phyloP scores from a whole-genome alignment of 1,140 invertebrate species.

The Homalodisca vitripennis region DNA sequence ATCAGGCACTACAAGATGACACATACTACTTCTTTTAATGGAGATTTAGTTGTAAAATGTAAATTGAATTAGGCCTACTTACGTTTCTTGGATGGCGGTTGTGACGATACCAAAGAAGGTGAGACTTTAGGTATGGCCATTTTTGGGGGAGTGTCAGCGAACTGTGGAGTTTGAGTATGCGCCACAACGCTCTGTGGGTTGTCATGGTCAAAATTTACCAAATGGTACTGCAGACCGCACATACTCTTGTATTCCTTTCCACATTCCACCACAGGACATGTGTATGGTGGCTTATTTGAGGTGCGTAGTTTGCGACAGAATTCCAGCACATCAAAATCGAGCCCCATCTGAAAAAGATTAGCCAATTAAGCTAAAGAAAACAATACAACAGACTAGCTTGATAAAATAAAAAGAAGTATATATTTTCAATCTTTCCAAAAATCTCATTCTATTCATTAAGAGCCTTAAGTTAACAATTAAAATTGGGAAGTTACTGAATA shows the following conservation, averaged over 20 bases:
- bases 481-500: no score
- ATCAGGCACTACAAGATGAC: no score
- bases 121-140: no score
- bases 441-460: not conserved
- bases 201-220: constrained; percentile 81
- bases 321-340: constrained; percentile 80
- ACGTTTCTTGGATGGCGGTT: constrained; percentile 14
- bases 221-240: constrained; percentile 80
- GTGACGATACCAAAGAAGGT: not conserved
- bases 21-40: no score
- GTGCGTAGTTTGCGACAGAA: constrained; percentile 78
- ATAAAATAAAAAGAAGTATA: no score
- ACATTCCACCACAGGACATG: constrained; percentile 80
- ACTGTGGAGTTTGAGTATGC: constrained; percentile 5
- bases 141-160: no score
- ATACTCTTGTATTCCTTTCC: constrained; percentile 83
- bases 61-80: not conserved
- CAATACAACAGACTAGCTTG: not conserved
- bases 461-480: not conserved
- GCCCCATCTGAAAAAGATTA: constrained; percentile 57
- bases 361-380: not conserved
- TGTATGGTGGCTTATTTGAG: constrained; percentile 77
- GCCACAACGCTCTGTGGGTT: constrained; percentile 43
- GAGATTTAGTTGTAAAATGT: no score
- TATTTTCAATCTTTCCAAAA: not conserved